These are phyloP conservation scores for Epirrita christyi DNA, from an alignment of 2,888 invertebrate species.

Conservation along the genomic window DNA sequence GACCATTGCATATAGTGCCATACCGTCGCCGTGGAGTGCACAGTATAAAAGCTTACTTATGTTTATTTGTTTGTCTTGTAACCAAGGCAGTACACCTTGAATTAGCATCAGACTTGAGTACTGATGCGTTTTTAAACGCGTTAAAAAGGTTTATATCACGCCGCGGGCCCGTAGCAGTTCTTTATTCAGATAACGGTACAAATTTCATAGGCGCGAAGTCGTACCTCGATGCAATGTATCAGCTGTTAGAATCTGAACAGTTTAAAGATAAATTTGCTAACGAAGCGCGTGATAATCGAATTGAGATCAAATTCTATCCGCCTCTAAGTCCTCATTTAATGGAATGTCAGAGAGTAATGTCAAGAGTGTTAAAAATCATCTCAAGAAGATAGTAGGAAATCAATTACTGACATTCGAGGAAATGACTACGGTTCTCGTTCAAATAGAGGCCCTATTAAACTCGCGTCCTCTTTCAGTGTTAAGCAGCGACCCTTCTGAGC, in stretches of 20 bases:
- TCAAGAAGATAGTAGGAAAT: not conserved
- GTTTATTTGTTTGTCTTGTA: not conserved
- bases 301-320: too few species aligned
- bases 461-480: conserved; percentile 8
- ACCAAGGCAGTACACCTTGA: not conserved
- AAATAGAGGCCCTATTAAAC: conserved; percentile 8
- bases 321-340: too few species aligned
- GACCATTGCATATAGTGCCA: not conserved
- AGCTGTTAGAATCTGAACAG: not conserved
- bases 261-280: conserved; percentile 6
- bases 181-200: too few species aligned
- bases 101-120: conserved; percentile 4
- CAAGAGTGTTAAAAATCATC: too few species aligned
- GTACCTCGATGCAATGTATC: conserved; percentile 1
- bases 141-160: not conserved
- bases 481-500: conserved; percentile 1
- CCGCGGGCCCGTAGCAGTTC: too few species aligned
- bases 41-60: not conserved
- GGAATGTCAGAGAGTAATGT: too few species aligned
- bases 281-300: not conserved
- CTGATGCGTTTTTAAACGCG: too few species aligned
- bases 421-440: conserved; percentile 5
- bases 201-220: conserved; percentile 22
- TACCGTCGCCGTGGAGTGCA: not conserved
- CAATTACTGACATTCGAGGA: conserved; percentile 11